Evolutionary conservation across 2,113 vertebrate genomes (phyloP).

Genomic region (Sphaerodactylus townsendi): DNA sequence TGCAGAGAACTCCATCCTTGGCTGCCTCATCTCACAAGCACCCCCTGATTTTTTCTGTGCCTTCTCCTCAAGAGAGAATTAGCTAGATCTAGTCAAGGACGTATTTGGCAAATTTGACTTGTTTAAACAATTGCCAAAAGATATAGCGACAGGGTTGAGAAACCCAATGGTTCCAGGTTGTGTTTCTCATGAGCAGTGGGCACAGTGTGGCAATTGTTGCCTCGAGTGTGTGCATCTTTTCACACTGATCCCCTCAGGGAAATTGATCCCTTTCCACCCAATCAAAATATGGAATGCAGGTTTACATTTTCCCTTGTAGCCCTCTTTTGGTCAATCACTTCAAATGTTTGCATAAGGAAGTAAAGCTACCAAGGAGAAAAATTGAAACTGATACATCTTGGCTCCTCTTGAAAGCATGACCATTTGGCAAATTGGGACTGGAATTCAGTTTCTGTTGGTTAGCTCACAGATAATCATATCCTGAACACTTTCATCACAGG

Average conservation of each 20-base stretch:
- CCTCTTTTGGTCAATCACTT: no score
- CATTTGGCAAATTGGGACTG: no score
- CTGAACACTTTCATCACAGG: no score
- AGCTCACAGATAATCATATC: no score
- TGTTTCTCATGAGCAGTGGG: background rate
- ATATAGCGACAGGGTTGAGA: background rate
- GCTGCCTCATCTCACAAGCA: background rate
- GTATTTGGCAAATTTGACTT: slow-evolving; percentile 55
- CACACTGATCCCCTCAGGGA: background rate
- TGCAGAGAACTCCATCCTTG: background rate
- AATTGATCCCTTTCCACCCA: background rate
- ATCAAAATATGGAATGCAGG: no score
- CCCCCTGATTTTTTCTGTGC: slow-evolving; percentile 39
- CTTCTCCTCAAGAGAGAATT: slow-evolving; percentile 39
- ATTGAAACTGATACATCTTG: no score
- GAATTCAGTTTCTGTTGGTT: no score
- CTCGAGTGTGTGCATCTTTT: background rate
- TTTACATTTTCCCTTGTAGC: no score
- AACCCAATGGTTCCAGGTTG: slow-evolving; percentile 4
- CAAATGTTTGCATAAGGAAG: no score
- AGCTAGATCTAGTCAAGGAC: slow-evolving; percentile 44
- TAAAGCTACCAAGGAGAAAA: no score
- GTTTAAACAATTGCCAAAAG: slow-evolving; percentile 50
- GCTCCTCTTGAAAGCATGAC: no score
- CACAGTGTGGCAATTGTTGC: background rate